Evolutionary conservation across 1,140 invertebrate species (phyloP).

Genomic region (Hyles euphorbiae): DNA sequence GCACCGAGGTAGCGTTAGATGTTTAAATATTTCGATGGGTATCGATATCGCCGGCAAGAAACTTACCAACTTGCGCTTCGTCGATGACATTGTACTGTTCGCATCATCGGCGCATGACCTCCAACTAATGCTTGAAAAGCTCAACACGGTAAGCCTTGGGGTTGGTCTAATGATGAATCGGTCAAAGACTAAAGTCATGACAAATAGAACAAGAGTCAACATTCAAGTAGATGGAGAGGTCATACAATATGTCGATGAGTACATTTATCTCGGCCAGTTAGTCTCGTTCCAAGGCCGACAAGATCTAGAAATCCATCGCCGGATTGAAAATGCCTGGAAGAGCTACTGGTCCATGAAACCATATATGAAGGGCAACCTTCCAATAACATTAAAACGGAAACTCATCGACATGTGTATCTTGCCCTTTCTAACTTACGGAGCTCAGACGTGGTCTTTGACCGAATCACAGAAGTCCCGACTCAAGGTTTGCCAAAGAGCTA

Average conservation of each 20-base stretch:
- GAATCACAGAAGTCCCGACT: slow-evolving; percentile 10
- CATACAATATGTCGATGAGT: slow-evolving; percentile 6
- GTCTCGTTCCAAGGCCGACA: slow-evolving; percentile 6
- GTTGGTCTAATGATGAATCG: slow-evolving; percentile 8
- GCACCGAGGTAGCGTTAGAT: not conserved
- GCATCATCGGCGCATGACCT: slow-evolving; percentile 1
- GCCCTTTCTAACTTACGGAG: slow-evolving; percentile 13
- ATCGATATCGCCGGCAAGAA: slow-evolving; percentile 1
- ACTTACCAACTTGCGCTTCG: slow-evolving; percentile 11
- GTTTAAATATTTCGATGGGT: not conserved
- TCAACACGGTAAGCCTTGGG: slow-evolving; percentile 4
- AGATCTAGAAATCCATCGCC: too few relatives aligned
- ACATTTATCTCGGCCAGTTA: slow-evolving; percentile 9
- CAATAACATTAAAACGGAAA: slow-evolving; percentile 7
- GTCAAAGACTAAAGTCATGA: slow-evolving; percentile 7
- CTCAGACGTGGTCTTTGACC: slow-evolving; percentile 11
- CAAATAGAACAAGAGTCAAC: not conserved
- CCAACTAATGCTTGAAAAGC: not conserved
- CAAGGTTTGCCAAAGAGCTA: slow-evolving; percentile 12
- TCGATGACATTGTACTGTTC: slow-evolving; percentile 5
- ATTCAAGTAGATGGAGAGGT: not conserved
- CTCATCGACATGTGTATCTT: slow-evolving; percentile 12
- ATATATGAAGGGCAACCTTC: slow-evolving; percentile 3
- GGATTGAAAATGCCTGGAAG: slow-evolving; percentile 14
- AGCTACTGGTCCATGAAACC: slow-evolving; percentile 13